These are phyloP conservation scores for Drosophila rubida DNA, from an alignment of 2,888 invertebrate genomes.

Conservation along the genomic window DNA sequence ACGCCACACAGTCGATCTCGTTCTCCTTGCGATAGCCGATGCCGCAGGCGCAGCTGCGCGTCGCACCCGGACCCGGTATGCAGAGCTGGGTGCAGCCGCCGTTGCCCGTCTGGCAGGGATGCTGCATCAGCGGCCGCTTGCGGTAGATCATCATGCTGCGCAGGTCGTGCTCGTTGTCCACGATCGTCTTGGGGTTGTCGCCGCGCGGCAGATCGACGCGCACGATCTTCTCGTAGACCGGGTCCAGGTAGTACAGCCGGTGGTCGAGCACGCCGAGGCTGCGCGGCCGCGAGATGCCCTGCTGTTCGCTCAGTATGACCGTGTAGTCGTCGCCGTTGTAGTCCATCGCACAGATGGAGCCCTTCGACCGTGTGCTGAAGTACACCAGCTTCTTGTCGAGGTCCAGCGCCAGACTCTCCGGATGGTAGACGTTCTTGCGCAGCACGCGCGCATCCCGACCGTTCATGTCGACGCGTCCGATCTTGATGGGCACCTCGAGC, in stretches of 20 bases:
- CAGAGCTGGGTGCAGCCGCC: constrained; percentile 98
- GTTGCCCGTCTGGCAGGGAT: constrained; percentile 93
- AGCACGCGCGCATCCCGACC: constrained; percentile 92
- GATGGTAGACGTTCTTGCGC: constrained; percentile 88
- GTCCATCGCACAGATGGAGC: constrained; percentile 89
- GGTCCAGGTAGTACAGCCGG: constrained; percentile 94
- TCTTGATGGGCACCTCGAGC: constrained; percentile 93
- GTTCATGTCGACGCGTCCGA: constrained; percentile 97
- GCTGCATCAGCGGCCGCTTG: constrained; percentile 92
- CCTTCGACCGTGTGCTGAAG: constrained; percentile 93
- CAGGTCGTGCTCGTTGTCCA: constrained; percentile 95
- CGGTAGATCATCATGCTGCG: constrained; percentile 95
- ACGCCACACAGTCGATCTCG: constrained; percentile 91
- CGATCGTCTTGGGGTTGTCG: constrained; percentile 90
- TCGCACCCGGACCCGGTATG: constrained; percentile 92
- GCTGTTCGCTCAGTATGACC: constrained; percentile 88
- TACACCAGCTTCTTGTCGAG: constrained; percentile 93
- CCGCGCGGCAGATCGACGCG: constrained; percentile 93
- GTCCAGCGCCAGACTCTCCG: constrained; percentile 94
- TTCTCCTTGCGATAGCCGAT: constrained; percentile 94
- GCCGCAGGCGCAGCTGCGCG: constrained; percentile 94
- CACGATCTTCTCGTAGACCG: constrained; percentile 94
- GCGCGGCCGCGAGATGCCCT: constrained; percentile 91
- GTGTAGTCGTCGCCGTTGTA: constrained; percentile 90
- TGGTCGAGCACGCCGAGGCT: constrained; percentile 93